phyloP scores from a whole-genome alignment of 2,113 vertebrate species.

The Accipiter virgatus region DNA sequence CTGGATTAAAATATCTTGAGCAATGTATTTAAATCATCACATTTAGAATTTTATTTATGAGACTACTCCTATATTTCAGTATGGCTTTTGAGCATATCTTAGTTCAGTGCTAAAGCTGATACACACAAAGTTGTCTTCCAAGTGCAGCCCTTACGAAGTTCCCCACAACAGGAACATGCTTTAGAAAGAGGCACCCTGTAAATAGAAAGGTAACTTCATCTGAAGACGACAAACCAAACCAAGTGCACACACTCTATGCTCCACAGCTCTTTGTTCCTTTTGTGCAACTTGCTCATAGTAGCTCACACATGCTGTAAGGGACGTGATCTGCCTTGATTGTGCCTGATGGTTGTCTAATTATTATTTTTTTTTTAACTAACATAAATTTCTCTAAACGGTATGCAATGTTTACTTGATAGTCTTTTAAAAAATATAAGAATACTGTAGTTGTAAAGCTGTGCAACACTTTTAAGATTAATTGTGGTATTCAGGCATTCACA shows the following conservation, averaged over 20 bases:
- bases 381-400: not conserved
- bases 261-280: not conserved
- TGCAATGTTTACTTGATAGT: not conserved
- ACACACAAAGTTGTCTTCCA: not conserved
- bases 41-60: not conserved
- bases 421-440: not conserved
- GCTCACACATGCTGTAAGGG: not conserved
- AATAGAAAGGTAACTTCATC: conserved; percentile 3
- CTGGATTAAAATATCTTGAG: not conserved
- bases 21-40: not conserved
- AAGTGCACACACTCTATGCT: not conserved
- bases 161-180: not conserved
- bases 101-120: not conserved
- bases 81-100: not conserved
- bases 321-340: not conserved
- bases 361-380: not conserved
- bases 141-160: not conserved
- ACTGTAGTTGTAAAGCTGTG: not conserved
- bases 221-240: not conserved
- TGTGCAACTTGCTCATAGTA: not conserved
- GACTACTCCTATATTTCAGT: not conserved
- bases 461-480: not conserved
- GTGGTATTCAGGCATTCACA: not conserved
- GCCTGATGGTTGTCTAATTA: not conserved
- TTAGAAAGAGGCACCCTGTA: not conserved